Base-by-base conservation (phyloP, 64 coral and sea anemone species). In the Stichodactyla helianthus region DNA sequence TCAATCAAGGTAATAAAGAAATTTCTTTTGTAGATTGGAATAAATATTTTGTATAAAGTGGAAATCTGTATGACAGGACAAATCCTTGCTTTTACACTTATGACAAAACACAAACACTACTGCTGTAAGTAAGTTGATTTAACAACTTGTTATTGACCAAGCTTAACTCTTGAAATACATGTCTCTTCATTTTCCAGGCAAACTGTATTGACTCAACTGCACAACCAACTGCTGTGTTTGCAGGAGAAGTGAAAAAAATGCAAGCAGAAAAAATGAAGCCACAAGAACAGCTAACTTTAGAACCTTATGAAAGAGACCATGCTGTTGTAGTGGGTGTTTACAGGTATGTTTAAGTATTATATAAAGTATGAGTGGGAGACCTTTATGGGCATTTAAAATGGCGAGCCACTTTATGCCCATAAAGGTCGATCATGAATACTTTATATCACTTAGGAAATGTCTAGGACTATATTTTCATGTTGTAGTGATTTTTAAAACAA, bases 201-300 rank as follows among this genome's bases (percentile, higher is more conserved):
- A 99, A 99, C 27, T 99, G 97, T 80, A 99, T 99, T 35, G 97
- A 99, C 82, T 99, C 97, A 7, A 99, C 97, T 20, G 93, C 97
- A 77, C 93, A 99, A 83, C 97, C 97, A 57, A 82, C 97, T 11
- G 97, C 97, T 59, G 90, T 99, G 62, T 99, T 99, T 91, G 97
- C 97, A 79, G 97, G 93, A 35, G 97, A 99, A 88, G 97, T 99
- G 25, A 99, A 99, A 56, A 99, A 99, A 61, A 99, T 99, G 97
- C 90, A 91, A 35, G 91, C 76, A 53, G 97, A 99, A 52, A 99
- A 99, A 90, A 99, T 99, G 97, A 99, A 99, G 58, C 97, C 97
- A 26, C 97, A 99, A 79, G 97, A 99, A 82, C 97, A 99, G 76
- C 54, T 99, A 59, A 99, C 97, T 1, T 54, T 99, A 50, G 97